Percentiles rank a stretch among this genome's conserved stretches.
Evolutionary conservation across 2,797 vertebrate genomes (phyloP).

Genomic region (Phyllotis vaccarum): DNA sequence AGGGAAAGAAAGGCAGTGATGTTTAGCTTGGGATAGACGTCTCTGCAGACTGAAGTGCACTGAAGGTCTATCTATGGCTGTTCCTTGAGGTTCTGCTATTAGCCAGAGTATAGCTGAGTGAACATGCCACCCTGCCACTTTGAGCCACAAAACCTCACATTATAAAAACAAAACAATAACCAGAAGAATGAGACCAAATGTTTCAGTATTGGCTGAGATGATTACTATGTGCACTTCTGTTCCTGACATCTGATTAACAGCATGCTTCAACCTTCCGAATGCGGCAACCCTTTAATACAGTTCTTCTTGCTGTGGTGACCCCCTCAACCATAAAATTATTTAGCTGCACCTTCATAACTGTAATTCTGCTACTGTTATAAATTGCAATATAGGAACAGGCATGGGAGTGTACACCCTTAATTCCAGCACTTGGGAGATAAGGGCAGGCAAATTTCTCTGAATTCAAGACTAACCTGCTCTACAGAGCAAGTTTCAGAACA

Average conservation of each 20-base stretch:
- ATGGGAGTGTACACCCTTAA: background rate
- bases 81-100: background rate
- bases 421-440: background rate
- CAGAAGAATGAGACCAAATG: background rate
- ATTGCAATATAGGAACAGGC: background rate
- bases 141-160: background rate
- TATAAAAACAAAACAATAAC: background rate
- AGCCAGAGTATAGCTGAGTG: accelerated
- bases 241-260: background rate
- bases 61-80: too few species aligned
- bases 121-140: background rate
- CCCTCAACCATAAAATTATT: background rate
- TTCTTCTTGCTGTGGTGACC: too few species aligned
- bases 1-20: background rate
- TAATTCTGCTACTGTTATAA: background rate
- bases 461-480: background rate
- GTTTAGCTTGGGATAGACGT: background rate
- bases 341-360: background rate
- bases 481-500: background rate
- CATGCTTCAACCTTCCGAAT: background rate
- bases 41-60: background rate
- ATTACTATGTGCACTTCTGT: background rate
- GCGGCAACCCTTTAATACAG: background rate
- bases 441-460: background rate
- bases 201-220: background rate